Percentiles rank a stretch among this genome's conserved stretches.
These are phyloP conservation scores for Typhlichthys subterraneus DNA, from an alignment of 2,797 vertebrate genomes.

Conservation along the genomic window DNA sequence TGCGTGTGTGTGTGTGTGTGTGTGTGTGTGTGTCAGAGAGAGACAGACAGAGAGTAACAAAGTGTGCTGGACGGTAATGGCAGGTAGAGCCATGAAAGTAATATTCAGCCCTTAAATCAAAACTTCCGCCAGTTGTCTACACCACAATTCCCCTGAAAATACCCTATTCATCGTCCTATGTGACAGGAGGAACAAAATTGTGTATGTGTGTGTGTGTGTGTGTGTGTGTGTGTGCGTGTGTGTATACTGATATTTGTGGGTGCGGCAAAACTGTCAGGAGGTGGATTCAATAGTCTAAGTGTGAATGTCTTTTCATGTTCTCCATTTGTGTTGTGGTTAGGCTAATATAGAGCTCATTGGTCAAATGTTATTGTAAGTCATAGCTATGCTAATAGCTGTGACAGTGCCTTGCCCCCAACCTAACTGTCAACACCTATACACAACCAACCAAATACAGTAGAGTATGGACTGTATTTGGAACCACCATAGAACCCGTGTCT, in stretches of 20 bases:
- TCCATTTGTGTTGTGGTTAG: constrained; percentile 3
- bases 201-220: constrained; percentile 15
- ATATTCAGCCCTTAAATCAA: constrained; percentile 69
- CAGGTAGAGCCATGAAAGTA: constrained; percentile 28
- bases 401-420: too few relatives aligned
- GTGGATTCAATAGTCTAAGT: background rate
- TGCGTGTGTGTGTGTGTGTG: constrained; percentile 4
- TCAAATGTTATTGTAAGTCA: too few relatives aligned
- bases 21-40: background rate
- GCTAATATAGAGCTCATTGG: too few relatives aligned
- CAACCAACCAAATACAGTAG: background rate
- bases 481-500: constrained; percentile 51
- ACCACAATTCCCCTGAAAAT: constrained; percentile 38
- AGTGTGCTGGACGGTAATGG: constrained; percentile 3
- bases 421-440: background rate
- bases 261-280: background rate
- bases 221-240: constrained; percentile 19
- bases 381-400: too few relatives aligned
- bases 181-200: constrained; percentile 44
- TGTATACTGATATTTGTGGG: background rate
- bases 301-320: background rate
- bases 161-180: constrained; percentile 48
- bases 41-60: background rate
- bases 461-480: constrained; percentile 2
- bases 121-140: constrained; percentile 64